phyloP scores from a whole-genome alignment of 2,113 vertebrate species.

The Aviceda subcristata region DNA sequence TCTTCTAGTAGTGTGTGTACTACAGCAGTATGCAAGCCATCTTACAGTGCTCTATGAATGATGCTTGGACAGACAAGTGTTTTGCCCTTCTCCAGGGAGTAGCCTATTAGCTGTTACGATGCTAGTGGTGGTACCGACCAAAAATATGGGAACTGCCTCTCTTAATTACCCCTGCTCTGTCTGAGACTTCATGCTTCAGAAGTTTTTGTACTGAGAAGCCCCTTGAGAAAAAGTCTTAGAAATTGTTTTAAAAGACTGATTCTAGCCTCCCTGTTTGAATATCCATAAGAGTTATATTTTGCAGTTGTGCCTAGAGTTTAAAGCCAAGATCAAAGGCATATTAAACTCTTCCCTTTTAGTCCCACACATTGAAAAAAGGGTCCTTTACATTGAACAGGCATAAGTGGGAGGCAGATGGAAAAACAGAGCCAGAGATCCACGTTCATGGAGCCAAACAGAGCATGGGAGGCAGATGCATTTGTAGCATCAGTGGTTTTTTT shows the following conservation, averaged over 20 bases:
- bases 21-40: not conserved
- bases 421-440: not conserved
- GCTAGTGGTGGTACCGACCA: not conserved
- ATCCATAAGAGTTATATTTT: not conserved
- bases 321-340: not conserved
- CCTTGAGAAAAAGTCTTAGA: not conserved
- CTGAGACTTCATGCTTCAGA: not conserved
- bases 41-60: rapidly evolving
- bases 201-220: not conserved
- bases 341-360: not conserved
- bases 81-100: not conserved
- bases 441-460: not conserved
- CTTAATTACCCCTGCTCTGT: not conserved
- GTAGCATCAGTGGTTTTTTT: not conserved
- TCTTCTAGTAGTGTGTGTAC: not conserved
- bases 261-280: not conserved
- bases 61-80: not conserved
- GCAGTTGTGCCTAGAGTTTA: not conserved
- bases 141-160: not conserved
- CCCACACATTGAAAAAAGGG: not conserved
- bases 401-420: not conserved
- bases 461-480: not conserved
- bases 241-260: not conserved
- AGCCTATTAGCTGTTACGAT: not conserved
- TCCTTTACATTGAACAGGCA: not conserved